Evolutionary conservation across 2,797 vertebrate genomes (phyloP), one percentile per base, ranked within the genome.

Genomic region (Sylvia borin): DNA sequence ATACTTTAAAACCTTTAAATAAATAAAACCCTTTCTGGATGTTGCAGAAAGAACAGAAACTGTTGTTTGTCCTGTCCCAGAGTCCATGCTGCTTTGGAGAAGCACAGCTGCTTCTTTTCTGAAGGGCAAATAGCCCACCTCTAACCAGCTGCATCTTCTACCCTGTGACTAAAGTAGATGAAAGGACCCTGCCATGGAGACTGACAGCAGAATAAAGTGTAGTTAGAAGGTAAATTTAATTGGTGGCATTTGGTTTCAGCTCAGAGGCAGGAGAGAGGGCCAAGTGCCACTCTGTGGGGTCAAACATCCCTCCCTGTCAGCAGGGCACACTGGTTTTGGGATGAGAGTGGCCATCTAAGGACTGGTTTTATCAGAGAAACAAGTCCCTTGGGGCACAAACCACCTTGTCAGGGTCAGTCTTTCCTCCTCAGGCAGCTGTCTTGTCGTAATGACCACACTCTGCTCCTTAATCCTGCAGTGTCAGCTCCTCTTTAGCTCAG

Each of bases 241-340:
- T 61, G 74, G 13, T 88, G 34, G 7, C 5, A 8, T 17, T n/a
- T 48, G 18, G 24, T 58, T 64, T 78, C 66, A 54, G 19, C 27
- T 83, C 26, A 4, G 43, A 80, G 29, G 13, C 40, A 26, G 27
- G 5, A 90, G 29, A 81, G n/a, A 55, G 29, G 13, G 50, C 48
- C 18, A 66, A 67, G 16, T 64, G 13, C 13, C 18, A 21, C n/a
- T 4, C 0, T 3, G 7, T 17, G 24, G 4, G n/a, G 40, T 42
- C 67, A 66, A n/a, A 60, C 9, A 17, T 57, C 42, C n/a, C 21
- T 36, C 14, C 17, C 25, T 47, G 29, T n/a, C 68, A 74, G 48
- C 32, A 54, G 13, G 10, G 16, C 16, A 36, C 38, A 1, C 16
- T n/a, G 40, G 42, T 80, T 68, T 62, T 45, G 60, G 32, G 57